Conservation (phyloP, 35 echinoderm and acorn worm genomes). For the Lytechinus variegatus region DNA sequence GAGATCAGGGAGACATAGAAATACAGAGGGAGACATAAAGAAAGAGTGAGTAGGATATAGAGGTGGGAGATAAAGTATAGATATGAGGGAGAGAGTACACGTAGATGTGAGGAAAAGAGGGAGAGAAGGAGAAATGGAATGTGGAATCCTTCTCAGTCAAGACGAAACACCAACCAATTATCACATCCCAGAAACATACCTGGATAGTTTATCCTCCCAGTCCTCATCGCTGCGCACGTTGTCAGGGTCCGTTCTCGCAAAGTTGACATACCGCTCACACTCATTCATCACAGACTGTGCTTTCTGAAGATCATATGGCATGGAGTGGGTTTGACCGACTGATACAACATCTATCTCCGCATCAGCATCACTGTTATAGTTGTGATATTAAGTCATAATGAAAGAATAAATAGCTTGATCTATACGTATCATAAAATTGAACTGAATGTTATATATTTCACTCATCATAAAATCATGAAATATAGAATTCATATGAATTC, state of each 20-base stretch:
- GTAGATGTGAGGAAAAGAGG: too few relatives aligned
- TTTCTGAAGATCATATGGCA: constrained; percentile 76
- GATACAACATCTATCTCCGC: constrained; percentile 64
- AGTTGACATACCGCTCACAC: constrained; percentile 94
- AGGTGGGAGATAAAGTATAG: not conserved
- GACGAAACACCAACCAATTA: not conserved
- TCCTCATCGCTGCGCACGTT: constrained; percentile 83
- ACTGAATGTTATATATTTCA: too few relatives aligned
- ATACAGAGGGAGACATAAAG: not conserved
- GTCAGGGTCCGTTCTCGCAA: constrained; percentile 74
- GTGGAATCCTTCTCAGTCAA: too few relatives aligned
- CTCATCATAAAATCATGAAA: too few relatives aligned
- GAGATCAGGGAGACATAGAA: not conserved
- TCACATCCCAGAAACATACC: constrained; percentile 33
- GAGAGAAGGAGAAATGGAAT: too few relatives aligned
- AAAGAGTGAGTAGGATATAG: too few relatives aligned
- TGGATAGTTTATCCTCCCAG: constrained; percentile 95
- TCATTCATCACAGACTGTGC: constrained; percentile 97
- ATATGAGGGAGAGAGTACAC: too few relatives aligned
- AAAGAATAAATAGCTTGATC: not conserved
- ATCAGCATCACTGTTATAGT: constrained; percentile 68
- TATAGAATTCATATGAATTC: too few relatives aligned
- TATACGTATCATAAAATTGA: too few relatives aligned
- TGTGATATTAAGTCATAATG: not conserved
- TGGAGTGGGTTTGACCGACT: constrained; percentile 12